A percentile compares a stretch with the other conserved stretches of the same genome.
These are phyloP conservation scores for Scomber japonicus DNA, from an alignment of 2,113 vertebrate species.

Conservation along the genomic window DNA sequence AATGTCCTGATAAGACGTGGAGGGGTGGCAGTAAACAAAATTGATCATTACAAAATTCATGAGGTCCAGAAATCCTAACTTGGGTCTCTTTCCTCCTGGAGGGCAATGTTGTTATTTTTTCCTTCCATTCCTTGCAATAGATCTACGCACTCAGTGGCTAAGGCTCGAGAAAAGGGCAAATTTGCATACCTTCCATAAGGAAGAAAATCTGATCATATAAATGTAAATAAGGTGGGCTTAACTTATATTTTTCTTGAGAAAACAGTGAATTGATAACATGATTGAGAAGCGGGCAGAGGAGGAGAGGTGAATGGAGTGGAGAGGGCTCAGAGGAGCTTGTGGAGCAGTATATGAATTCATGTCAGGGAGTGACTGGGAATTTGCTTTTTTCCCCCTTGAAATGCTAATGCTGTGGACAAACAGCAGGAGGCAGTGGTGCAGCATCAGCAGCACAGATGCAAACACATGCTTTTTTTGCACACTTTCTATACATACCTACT, in stretches of 20 bases:
- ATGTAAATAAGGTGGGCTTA: conserved; percentile 88
- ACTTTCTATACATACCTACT: background rate
- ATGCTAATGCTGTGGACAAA: conserved; percentile 37
- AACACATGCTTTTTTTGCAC: conserved; percentile 3
- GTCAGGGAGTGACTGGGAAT: conserved; percentile 41
- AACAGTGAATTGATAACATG: conserved; percentile 78
- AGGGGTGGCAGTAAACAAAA: conserved; percentile 76
- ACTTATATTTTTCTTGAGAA: conserved; percentile 82
- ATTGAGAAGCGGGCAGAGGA: conserved; percentile 56
- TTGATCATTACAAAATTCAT: conserved; percentile 84
- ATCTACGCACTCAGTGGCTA: conserved; percentile 71
- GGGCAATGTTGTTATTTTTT: conserved; percentile 78
- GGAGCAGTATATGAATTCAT: conserved; percentile 67
- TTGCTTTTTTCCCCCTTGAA: conserved; percentile 28
- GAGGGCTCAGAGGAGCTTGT: conserved; percentile 59
- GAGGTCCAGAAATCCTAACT: conserved; percentile 78
- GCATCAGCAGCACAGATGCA: conserved; percentile 34
- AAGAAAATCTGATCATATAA: conserved; percentile 87
- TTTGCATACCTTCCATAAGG: conserved; percentile 85
- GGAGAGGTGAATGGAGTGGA: conserved; percentile 56
- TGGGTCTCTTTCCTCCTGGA: conserved; percentile 75
- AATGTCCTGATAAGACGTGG: conserved; percentile 62
- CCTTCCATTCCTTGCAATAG: conserved; percentile 54
- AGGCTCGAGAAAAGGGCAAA: conserved; percentile 83
- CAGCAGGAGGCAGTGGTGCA: conserved; percentile 77